A percentile compares a stretch with the other conserved stretches of the same genome.
Conservation (phyloP, 2,797 vertebrate genomes). For the Australoheros facetus region DNA sequence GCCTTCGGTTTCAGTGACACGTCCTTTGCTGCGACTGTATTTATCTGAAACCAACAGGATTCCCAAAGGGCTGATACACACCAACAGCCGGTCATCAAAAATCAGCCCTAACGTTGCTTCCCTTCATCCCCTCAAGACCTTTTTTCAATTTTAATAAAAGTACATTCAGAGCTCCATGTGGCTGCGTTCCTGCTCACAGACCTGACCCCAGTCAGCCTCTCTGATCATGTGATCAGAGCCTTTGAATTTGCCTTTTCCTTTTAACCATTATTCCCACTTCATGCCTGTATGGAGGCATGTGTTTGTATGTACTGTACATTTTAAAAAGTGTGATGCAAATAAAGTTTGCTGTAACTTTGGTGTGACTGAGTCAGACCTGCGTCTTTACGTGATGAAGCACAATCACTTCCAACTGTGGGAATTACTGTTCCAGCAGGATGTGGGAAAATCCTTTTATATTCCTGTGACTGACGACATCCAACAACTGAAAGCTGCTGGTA, state of each 20-base stretch:
- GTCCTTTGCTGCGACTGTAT: not conserved
- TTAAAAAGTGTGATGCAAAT: not conserved
- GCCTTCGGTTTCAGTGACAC: no score
- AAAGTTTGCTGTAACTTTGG: not conserved
- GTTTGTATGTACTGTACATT: not conserved
- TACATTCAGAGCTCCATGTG: not conserved
- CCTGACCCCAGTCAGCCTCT: not conserved
- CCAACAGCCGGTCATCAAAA: not conserved
- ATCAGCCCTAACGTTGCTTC: not conserved
- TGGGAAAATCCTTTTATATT: conserved; percentile 1
- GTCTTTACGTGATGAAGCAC: not conserved
- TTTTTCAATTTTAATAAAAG: not conserved
- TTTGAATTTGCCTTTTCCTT: not conserved
- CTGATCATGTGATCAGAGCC: rapidly evolving
- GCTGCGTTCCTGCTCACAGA: not conserved
- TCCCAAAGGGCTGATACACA: not conserved
- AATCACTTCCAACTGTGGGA: not conserved
- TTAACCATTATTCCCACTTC: not conserved
- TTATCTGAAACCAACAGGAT: not conserved
- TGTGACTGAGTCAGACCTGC: conserved; percentile 4
- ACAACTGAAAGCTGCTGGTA: conserved; percentile 8
- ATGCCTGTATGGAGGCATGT: not conserved
- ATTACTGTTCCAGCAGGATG: conserved; percentile 8
- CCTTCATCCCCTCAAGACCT: not conserved
- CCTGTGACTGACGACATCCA: conserved; percentile 1